Evolutionary conservation across 2,888 invertebrate species (phyloP).

Genomic region (Andrena bicolor): DNA sequence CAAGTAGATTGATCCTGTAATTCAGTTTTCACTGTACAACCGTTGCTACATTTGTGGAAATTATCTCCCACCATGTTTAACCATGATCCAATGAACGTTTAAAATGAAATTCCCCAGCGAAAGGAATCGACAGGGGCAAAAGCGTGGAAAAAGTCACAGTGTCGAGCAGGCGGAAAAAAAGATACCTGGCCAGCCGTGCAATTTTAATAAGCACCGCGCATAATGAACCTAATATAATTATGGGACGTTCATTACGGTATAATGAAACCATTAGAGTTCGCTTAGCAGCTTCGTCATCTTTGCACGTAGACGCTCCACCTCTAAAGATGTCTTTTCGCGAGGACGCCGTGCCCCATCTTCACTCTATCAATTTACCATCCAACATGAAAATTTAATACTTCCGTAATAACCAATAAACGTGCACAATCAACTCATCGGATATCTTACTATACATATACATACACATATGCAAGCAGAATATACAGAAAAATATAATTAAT

Average conservation of each 20-base stretch:
- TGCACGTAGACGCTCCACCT: slow-evolving; percentile 24
- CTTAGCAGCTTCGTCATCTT: slow-evolving; percentile 59
- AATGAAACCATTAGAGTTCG: slow-evolving; percentile 76
- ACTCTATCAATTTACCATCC: slow-evolving; percentile 11
- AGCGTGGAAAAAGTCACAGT: slow-evolving; percentile 43
- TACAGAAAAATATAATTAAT: too few species aligned
- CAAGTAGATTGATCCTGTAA: neutral
- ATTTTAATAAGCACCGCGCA: slow-evolving; percentile 75
- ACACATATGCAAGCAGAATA: too few species aligned
- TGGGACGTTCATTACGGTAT: slow-evolving; percentile 72
- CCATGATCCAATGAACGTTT: slow-evolving; percentile 27
- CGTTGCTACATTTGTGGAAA: neutral
- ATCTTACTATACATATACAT: too few species aligned
- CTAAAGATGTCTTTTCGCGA: slow-evolving; percentile 21
- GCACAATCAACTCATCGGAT: neutral
- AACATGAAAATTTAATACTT: neutral
- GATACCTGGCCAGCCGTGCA: slow-evolving; percentile 65
- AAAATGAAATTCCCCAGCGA: slow-evolving; percentile 54
- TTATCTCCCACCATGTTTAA: neutral
- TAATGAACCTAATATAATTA: slow-evolving; percentile 79
- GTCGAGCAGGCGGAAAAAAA: slow-evolving; percentile 33
- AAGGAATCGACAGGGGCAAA: slow-evolving; percentile 39
- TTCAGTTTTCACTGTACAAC: neutral
- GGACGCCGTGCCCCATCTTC: slow-evolving; percentile 5
- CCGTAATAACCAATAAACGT: neutral